Percentiles rank a stretch among this genome's conserved stretches.
Conservation (phyloP, 2,113 vertebrate genomes). For the Caretta caretta region DNA sequence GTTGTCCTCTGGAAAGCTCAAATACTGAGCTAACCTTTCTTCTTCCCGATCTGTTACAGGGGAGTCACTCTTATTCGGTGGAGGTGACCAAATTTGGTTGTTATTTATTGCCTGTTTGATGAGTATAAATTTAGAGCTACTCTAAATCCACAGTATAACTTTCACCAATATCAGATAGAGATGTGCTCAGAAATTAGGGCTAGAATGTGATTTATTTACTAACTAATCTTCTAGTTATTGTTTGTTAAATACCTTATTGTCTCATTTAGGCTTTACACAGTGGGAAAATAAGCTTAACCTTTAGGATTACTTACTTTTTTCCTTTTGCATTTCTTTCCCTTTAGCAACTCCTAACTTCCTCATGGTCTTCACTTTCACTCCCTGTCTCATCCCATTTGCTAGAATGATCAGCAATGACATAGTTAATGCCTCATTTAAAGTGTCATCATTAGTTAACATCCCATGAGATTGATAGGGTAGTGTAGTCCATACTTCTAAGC, state of each 20-base stretch:
- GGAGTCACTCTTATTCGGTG: not conserved
- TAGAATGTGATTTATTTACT: not conserved
- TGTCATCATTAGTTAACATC: not conserved
- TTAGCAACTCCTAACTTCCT: not conserved
- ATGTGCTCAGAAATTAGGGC: not conserved
- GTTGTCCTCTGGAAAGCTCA: not conserved
- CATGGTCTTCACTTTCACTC: not conserved
- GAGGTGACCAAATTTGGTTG: not conserved
- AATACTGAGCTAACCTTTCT: not conserved
- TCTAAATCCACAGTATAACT: not conserved
- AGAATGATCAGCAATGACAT: not conserved
- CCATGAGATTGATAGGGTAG: not conserved
- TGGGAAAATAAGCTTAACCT: not conserved
- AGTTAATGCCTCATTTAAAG: not conserved
- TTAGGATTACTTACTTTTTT: not conserved
- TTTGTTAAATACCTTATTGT: not conserved
- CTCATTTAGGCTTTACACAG: not conserved
- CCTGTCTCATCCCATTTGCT: not conserved
- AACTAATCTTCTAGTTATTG: not conserved
- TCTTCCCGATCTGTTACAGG: not conserved
- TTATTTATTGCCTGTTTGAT: rapidly evolving
- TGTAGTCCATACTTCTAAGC: not conserved
- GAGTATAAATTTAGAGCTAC: not conserved
- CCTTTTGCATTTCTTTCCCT: not conserved
- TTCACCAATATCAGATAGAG: not conserved